Evolutionary conservation across 2,888 invertebrate species (phyloP).

Genomic region (Drosophila subsilvestris): DNA sequence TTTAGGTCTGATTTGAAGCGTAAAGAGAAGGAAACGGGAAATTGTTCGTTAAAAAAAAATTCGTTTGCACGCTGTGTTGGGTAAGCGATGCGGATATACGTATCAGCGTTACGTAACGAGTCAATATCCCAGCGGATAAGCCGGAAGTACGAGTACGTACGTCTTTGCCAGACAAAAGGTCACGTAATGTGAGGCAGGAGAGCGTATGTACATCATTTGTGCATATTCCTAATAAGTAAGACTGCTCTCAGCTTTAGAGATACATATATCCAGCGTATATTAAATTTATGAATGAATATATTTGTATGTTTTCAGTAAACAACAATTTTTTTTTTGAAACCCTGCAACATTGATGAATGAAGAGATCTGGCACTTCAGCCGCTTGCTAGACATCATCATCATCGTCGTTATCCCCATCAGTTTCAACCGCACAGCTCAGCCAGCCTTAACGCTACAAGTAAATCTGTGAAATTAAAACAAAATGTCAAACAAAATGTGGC

Average conservation of each 20-base stretch:
- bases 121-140: neutral
- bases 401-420: slow-evolving; percentile 13
- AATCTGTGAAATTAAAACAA: slow-evolving; percentile 75
- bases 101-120: neutral
- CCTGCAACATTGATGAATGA: neutral
- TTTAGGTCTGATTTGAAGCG: slow-evolving; percentile 51
- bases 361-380: neutral
- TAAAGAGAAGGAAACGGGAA: slow-evolving; percentile 64
- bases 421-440: slow-evolving; percentile 32
- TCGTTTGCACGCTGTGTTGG: neutral
- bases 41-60: slow-evolving; percentile 67
- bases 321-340: slow-evolving; percentile 27
- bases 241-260: neutral
- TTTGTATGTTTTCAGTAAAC: slow-evolving; percentile 27
- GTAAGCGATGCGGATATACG: neutral
- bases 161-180: neutral
- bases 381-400: neutral
- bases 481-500: slow-evolving; percentile 54
- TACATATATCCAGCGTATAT: neutral
- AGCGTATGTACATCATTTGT: neutral
- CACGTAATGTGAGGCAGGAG: slow-evolving; percentile 1
- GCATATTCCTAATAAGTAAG: neutral
- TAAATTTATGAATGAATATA: neutral
- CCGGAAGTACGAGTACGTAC: neutral
- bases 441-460: slow-evolving; percentile 57